Base-by-base conservation (phyloP, 1,140 invertebrate genomes). In the Pseudomyrmex concolor region DNA sequence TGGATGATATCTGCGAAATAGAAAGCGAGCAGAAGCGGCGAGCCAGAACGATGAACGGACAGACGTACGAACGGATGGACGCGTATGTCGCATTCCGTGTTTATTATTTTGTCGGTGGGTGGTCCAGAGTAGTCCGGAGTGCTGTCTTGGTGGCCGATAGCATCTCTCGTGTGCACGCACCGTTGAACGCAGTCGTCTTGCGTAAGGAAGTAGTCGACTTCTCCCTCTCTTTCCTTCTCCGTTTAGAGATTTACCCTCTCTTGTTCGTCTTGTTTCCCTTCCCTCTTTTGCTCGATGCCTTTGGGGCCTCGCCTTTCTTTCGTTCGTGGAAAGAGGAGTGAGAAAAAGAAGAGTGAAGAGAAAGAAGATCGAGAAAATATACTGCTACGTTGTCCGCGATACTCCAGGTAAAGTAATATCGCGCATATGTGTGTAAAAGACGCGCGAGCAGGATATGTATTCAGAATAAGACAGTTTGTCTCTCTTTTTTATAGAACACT, bases 21-120 rank as follows among this genome's bases (percentile, higher is more conserved):
- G 84, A 90, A 90, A 82, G 81, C 85, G 77, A 84, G 67, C 15
- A 83, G 48, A 68, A 7, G 34, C 34, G 34, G 34, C 48, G 17
- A 45, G 55, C 68, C 63, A 22, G 72, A 48, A 19, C 71, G 25
- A 85, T 17, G 83, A 71, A 86, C 70, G 80, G 73, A 86, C 72
- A 72, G 71, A 83, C 17, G 34, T 34, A 34, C 34, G 84, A 25
- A 85, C 45, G 78, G 62, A 88, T 72, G 86, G 85, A 89, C 89
- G 86, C 88, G 86, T 91, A 92, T 86, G 88, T 89, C 85, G 89
- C 89, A 91, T 93, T 91, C 91, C 91, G 90, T 92, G 91, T 92
- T 92, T 92, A 93, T 93, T 92, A 92, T 93, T 93, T 92, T 90
- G 90, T 89, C 90, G 89, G 92, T 93, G 92, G 92, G 92, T 93